Evolutionary conservation across 2,888 invertebrate species (phyloP).

Genomic region (Dysmachus trigonus): DNA sequence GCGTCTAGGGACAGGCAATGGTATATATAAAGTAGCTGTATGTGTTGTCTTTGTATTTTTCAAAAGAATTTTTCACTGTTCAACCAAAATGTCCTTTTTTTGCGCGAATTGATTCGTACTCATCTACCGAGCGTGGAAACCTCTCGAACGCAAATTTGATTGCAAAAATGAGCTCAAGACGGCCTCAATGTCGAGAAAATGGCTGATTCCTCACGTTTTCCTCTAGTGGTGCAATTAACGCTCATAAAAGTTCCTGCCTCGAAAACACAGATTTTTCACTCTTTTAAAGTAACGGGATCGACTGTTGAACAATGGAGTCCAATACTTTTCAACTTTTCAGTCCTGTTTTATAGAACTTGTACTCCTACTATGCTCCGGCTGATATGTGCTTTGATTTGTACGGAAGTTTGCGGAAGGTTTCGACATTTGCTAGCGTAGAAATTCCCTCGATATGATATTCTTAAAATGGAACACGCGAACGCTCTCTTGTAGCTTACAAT

Average conservation of each 20-base stretch:
- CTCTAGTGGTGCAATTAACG: not conserved
- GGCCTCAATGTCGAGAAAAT: not conserved
- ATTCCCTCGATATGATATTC: not conserved
- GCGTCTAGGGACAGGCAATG: not conserved
- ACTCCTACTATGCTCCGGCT: not conserved
- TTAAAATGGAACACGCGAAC: not conserved
- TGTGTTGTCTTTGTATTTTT: not conserved
- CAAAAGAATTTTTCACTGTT: not conserved
- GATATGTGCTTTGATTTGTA: slow-evolving; percentile 28
- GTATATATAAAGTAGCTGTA: not conserved
- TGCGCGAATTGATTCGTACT: not conserved
- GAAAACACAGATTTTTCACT: slow-evolving; percentile 8
- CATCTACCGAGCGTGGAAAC: not conserved
- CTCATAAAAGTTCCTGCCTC: not conserved
- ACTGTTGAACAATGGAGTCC: not conserved
- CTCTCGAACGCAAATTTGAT: not conserved
- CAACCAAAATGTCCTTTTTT: not conserved
- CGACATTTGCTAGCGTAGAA: not conserved
- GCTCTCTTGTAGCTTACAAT: not conserved
- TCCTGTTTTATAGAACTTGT: not conserved
- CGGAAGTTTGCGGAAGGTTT: slow-evolving; percentile 9
- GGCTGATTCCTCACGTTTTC: slow-evolving; percentile 16
- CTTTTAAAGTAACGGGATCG: not conserved
- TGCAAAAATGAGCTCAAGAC: not conserved
- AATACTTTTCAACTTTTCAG: not conserved